Evolutionary conservation across 2,888 invertebrate species (phyloP), one percentile per base, ranked within the genome.

Genomic region (Geophilus truncorum): DNA sequence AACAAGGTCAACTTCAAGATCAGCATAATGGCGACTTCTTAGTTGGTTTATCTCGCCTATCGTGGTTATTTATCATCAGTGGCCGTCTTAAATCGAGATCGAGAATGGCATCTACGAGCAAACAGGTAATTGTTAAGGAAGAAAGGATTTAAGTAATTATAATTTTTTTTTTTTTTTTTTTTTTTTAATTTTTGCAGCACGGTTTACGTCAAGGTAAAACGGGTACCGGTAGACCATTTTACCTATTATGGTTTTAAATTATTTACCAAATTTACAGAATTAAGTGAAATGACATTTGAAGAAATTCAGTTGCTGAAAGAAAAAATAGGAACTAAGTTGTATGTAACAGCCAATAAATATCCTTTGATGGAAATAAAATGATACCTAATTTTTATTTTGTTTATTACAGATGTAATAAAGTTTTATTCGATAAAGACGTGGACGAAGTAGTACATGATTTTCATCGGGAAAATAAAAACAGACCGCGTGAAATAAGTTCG

Each of bases 281-380:
- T 78, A 34, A 23, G 32, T 34, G 23, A 30, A 18, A 34, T 78
- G 36, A 78, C 32, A 21, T 78, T 78, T 32, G 78, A 78, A 78
- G 78, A 78, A 36, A 30, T 78, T 78, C 78, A 78, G 18, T n/a
- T 6, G 1, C 34, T 78, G 5, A 78, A 15, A 78, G 78, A 78
- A 6, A 36, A 78, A 36, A 18, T 78, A 34, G 78, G 78, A 34
- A 78, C 78, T 10, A 78, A 78, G 18, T n/a, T 78, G 78, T 78
- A 78, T 21, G 15, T 57, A 57, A 18, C 23, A n/a, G n/a, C n/a
- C n/a, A n/a, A n/a, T n/a, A n/a, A n/a, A n/a, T n/a, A n/a, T n/a
- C n/a, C n/a, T n/a, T n/a, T n/a, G n/a, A n/a, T n/a, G n/a, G n/a
- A n/a, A n/a, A n/a, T n/a, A n/a, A n/a, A n/a, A n/a, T n/a, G n/a